Percentiles rank a stretch among this genome's conserved stretches.
Conservation (phyloP, 2,888 invertebrate genomes). For the Heliconius erato region DNA sequence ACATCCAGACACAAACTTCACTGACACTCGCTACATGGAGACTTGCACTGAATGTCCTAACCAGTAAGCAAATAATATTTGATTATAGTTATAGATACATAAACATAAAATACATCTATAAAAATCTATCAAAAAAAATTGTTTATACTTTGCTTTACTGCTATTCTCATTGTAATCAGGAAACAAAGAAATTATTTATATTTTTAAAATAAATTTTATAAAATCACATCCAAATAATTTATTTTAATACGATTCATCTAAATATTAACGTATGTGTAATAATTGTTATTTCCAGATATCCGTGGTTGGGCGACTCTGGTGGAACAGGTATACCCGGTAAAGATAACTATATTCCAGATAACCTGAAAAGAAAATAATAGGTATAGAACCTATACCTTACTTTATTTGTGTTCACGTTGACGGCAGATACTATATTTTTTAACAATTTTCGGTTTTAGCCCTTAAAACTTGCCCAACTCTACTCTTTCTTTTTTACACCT, state of each 20-base stretch:
- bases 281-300: constrained; percentile 84
- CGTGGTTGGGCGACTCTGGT: constrained; percentile 95
- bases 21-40: constrained; percentile 94
- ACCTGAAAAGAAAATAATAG: constrained; percentile 80
- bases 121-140: too few relatives aligned
- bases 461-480: not conserved
- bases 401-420: constrained; percentile 42
- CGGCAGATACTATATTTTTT: constrained; percentile 39
- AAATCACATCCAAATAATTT: not conserved
- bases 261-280: not conserved
- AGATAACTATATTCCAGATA: constrained; percentile 93
- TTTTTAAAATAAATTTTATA: not conserved
- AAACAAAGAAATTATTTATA: too few relatives aligned
- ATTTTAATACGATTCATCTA: not conserved
- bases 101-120: not conserved
- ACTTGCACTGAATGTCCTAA: constrained; percentile 95
- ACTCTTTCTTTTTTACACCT: not conserved
- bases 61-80: constrained; percentile 75
- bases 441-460: not conserved
- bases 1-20: constrained; percentile 90
- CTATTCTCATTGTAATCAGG: too few relatives aligned
- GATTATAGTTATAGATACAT: not conserved
- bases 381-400: constrained; percentile 59
- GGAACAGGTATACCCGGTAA: constrained; percentile 92
- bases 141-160: too few relatives aligned